Conservation (phyloP, 2,888 invertebrate genomes). For the Cremastinae sp. region DNA sequence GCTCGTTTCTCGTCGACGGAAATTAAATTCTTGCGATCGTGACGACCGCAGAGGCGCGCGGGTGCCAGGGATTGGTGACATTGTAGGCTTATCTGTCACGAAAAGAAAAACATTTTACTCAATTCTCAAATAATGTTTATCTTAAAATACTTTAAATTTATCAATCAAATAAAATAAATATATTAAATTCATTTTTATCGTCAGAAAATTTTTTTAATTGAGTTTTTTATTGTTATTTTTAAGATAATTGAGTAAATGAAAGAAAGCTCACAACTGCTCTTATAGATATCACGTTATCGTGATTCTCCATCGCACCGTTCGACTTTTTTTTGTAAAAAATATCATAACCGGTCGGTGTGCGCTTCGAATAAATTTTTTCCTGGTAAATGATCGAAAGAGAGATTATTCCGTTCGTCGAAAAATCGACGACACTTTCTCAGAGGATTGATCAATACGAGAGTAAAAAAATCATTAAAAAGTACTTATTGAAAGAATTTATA, state of each 20-base stretch:
- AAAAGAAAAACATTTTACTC: not conserved
- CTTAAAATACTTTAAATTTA: too few relatives aligned
- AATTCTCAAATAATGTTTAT: too few relatives aligned
- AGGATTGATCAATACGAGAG: too few relatives aligned
- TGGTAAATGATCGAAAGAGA: not conserved
- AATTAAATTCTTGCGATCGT: conserved; percentile 32
- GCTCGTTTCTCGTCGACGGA: conserved; percentile 1
- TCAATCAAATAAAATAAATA: too few relatives aligned
- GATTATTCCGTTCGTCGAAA: too few relatives aligned
- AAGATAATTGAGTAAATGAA: not conserved
- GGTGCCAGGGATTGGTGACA: conserved; percentile 57
- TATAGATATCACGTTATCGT: conserved; percentile 45
- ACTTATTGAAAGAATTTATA: not conserved
- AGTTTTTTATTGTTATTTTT: conserved; percentile 1
- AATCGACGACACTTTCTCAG: too few relatives aligned
- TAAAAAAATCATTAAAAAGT: too few relatives aligned
- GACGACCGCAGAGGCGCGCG: conserved; percentile 48
- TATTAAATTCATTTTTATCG: not conserved
- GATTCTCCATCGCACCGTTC: conserved; percentile 29
- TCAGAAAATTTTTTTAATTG: not conserved
- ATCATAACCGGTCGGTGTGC: conserved; percentile 49
- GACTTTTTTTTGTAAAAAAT: conserved; percentile 56
- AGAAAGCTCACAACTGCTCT: conserved; percentile 46
- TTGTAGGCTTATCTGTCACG: conserved; percentile 55
- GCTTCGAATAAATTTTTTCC: conserved; percentile 54